A percentile compares a stretch with the other conserved stretches of the same genome.
phyloP scores from a whole-genome alignment of 2,888 invertebrate species.

The Dexiosoma caninum region DNA sequence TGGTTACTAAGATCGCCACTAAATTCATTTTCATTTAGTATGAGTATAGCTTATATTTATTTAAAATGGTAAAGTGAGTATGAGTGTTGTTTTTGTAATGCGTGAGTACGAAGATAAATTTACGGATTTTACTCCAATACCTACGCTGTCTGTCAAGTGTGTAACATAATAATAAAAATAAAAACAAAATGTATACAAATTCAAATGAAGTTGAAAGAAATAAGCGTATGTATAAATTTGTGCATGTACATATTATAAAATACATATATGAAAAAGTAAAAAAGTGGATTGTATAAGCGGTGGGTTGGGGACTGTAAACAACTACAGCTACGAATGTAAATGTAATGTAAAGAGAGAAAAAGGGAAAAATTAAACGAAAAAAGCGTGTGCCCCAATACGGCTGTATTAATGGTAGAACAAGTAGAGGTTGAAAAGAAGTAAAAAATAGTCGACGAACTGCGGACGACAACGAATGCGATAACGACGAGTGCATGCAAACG shows the following conservation, averaged over 20 bases:
- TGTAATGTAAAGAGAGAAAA: slow-evolving; percentile 14
- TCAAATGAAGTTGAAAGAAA: slow-evolving; percentile 43
- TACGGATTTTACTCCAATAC: slow-evolving; percentile 57
- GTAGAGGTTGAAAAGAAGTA: slow-evolving; percentile 34
- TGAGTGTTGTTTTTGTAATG: slow-evolving; percentile 48
- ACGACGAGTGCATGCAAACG: neutral
- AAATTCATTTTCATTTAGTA: slow-evolving; percentile 55
- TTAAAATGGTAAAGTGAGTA: slow-evolving; percentile 16
- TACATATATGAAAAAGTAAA: slow-evolving; percentile 19
- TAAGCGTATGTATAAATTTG: neutral
- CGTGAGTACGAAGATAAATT: slow-evolving; percentile 55
- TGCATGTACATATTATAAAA: neutral
- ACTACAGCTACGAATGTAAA: slow-evolving; percentile 41
- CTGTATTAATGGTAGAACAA: slow-evolving; percentile 24
- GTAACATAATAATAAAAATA: slow-evolving; percentile 45
- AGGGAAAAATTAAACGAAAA: slow-evolving; percentile 19
- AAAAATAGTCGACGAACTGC: slow-evolving; percentile 21
- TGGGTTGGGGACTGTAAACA: slow-evolving; percentile 39
- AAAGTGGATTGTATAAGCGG: slow-evolving; percentile 20
- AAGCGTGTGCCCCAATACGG: slow-evolving; percentile 47
- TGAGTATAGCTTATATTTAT: slow-evolving; percentile 36
- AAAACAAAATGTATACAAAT: slow-evolving; percentile 52
- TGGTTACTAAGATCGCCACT: slow-evolving; percentile 41
- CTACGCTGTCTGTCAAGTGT: slow-evolving; percentile 55
- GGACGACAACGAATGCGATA: slow-evolving; percentile 33